phyloP scores from a whole-genome alignment of 2,113 vertebrate species.

The Dasyornis broadbenti region DNA sequence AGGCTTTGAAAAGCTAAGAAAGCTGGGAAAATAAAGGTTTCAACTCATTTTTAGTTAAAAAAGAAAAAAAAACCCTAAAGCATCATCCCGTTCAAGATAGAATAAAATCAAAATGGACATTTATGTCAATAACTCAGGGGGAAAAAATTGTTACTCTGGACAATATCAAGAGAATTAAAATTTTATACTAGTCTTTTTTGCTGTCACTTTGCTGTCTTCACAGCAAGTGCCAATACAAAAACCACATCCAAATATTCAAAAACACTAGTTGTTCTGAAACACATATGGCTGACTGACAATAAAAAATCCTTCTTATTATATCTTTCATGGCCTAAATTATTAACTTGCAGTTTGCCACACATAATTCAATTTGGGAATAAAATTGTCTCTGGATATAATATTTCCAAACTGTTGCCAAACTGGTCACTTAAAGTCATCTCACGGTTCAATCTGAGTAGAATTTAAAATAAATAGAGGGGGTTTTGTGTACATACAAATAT shows the following conservation, averaged over 20 bases:
- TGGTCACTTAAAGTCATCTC: neutral
- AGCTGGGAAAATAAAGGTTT: neutral
- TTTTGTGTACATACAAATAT: neutral
- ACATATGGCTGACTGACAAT: neutral
- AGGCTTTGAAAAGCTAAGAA: neutral
- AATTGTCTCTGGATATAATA: neutral
- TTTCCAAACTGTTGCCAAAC: neutral
- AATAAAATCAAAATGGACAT: slow-evolving; percentile 39
- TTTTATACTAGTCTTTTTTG: neutral
- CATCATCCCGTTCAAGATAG: neutral
- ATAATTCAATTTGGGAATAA: neutral
- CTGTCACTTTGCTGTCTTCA: neutral
- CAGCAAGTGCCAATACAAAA: neutral
- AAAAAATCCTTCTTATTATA: neutral
- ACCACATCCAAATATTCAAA: neutral
- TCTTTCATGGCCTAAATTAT: neutral
- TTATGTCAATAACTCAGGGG: neutral
- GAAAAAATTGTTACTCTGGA: neutral
- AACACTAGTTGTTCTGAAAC: neutral
- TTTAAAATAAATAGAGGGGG: neutral
- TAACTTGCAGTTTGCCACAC: neutral
- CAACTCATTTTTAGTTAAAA: neutral
- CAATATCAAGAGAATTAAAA: neutral
- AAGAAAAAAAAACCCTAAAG: neutral
- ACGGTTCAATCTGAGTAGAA: neutral